A percentile compares a stretch with the other conserved stretches of the same genome.
Conservation (phyloP, 2,888 invertebrate genomes). For the Lampropteryx suffumata region DNA sequence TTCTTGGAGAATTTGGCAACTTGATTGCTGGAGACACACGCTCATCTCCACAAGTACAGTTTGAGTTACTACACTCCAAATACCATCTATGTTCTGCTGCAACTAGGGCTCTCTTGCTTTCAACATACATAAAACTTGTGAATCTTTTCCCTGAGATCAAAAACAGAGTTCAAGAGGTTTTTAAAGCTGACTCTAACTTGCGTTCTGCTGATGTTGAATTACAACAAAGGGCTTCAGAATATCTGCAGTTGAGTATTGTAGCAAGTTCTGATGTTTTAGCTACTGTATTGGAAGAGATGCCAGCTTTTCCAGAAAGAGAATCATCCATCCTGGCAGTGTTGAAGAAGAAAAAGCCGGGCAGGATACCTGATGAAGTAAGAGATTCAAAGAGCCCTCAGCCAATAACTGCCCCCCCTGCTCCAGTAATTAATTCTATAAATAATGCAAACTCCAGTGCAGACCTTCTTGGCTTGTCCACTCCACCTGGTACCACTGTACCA, state of each 20-base stretch:
- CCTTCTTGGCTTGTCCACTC: conserved; percentile 93
- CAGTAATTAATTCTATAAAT: conserved; percentile 76
- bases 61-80: conserved; percentile 98
- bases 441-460: conserved; percentile 87
- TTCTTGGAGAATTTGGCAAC: conserved; percentile 99
- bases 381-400: conserved; percentile 90
- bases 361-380: conserved; percentile 94
- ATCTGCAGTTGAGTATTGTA: conserved; percentile 97
- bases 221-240: conserved; percentile 99
- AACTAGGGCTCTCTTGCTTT: conserved; percentile 97
- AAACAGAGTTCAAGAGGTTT: conserved; percentile 96
- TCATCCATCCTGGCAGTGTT: conserved; percentile 98
- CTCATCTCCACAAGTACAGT: conserved; percentile 98
- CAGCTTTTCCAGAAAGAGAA: conserved; percentile 99
- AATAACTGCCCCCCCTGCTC: conserved; percentile 57
- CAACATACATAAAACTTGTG: conserved; percentile 99
- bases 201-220: conserved; percentile 99
- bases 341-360: conserved; percentile 98
- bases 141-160: conserved; percentile 99
- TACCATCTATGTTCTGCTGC: conserved; percentile 99
- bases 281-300: conserved; percentile 99
- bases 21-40: conserved; percentile 99
- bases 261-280: conserved; percentile 98
- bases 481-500: conserved; percentile 88
- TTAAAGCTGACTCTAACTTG: conserved; percentile 96